Percentiles rank a stretch among this genome's conserved stretches.
These are phyloP conservation scores for Hystrix brachyura DNA, from an alignment of 2,113 vertebrate species.

Conservation along the genomic window DNA sequence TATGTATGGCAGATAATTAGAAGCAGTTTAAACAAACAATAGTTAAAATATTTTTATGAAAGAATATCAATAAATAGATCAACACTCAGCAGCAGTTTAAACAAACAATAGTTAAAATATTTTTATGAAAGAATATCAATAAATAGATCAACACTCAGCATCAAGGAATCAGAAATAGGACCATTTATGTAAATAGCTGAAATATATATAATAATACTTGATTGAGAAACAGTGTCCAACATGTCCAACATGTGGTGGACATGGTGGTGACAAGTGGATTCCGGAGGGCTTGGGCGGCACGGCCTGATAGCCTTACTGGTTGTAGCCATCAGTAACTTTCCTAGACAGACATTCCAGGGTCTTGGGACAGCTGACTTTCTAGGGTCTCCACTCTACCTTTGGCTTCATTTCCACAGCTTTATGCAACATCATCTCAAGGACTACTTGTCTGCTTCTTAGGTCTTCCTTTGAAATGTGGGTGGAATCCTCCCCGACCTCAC, in stretches of 20 bases:
- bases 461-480: background rate
- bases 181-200: background rate
- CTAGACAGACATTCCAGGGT: too few relatives aligned
- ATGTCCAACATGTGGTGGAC: background rate
- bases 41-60: background rate
- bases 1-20: background rate
- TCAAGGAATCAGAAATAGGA: background rate
- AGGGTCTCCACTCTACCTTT: background rate
- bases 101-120: background rate
- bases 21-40: background rate
- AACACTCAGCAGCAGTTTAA: background rate
- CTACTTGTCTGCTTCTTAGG: background rate
- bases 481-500: background rate
- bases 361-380: background rate
- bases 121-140: background rate
- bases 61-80: background rate
- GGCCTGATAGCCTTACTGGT: background rate
- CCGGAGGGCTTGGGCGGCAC: background rate
- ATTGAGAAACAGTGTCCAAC: background rate
- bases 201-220: background rate
- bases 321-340: background rate
- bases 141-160: background rate
- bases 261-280: background rate
- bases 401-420: background rate
- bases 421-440: background rate